Conservation (phyloP, 2,888 invertebrate species). For the Drepanosiphum platanoidis region DNA sequence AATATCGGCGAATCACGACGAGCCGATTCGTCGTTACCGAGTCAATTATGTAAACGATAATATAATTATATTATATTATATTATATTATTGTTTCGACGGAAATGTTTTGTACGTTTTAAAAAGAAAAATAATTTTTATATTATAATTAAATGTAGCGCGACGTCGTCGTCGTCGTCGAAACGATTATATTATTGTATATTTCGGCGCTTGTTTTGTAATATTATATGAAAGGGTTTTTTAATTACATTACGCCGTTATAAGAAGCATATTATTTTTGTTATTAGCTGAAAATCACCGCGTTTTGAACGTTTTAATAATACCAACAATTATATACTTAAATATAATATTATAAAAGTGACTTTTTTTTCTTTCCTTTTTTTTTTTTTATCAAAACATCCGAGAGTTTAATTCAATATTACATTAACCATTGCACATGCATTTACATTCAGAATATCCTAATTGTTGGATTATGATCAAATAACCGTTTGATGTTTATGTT, state of each 20-base stretch:
- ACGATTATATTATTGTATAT: too few relatives aligned
- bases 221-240: not conserved
- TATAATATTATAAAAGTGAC: not conserved
- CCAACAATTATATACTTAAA: not conserved
- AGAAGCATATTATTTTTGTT: not conserved
- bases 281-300: not conserved
- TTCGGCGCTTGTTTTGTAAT: too few relatives aligned
- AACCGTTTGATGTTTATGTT: constrained; percentile 39
- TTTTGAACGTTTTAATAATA: not conserved
- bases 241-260: not conserved
- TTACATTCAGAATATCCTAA: constrained; percentile 38
- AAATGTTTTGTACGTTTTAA: too few relatives aligned
- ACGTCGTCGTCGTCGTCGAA: too few relatives aligned
- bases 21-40: too few relatives aligned
- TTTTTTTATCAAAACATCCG: constrained; percentile 3
- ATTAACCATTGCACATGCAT: constrained; percentile 17
- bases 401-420: not conserved
- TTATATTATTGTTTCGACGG: too few relatives aligned
- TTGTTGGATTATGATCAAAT: constrained; percentile 29
- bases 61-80: too few relatives aligned
- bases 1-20: too few relatives aligned
- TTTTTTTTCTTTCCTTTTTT: constrained; percentile 2
- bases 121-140: too few relatives aligned
- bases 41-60: too few relatives aligned
- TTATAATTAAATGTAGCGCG: too few relatives aligned